Base-by-base conservation (phyloP, 1,140 invertebrate genomes). In the Andrena cerasifolii region DNA sequence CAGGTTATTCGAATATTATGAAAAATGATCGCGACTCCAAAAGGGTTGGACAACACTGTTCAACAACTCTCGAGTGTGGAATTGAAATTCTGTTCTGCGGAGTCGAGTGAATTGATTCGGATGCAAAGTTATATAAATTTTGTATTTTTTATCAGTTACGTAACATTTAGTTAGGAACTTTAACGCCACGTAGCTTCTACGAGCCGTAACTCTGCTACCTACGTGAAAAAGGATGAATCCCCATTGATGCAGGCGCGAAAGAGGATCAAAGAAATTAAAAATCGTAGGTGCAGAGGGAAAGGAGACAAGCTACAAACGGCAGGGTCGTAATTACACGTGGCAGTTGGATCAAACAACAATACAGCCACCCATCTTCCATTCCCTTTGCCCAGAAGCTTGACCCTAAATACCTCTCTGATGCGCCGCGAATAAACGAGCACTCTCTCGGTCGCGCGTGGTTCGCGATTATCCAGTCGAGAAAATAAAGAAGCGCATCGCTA, bases 271-370 rank as follows among this genome's bases (percentile, higher is more conserved):
- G 33, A 26, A 70, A 18, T 10, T 18, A 51, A 33, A 36, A 2
- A 28, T 45, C 31, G 28, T 3, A 28, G 31, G 31, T 6, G 40
- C 47, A 54, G 14, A 18, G 31, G 31, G 26, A 62, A 16, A 43
- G 59, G 14, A 5, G 10, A 26, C 16, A n/a, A 24, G 58, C 31
- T 36, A 14, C 8, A 36, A 36, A 45, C 53, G 28, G 49, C 24
- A 66, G 40, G 51, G 56, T 51, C 61, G 54, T 87, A 89, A 89
- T 88, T 90, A 87, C 84, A 78, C 79, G 81, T 85, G 67, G 78
- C 75, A 67, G 70, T 83, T 87, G 63, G 65, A 83, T 26, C 70
- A 36, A 61, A 56, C 47, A 67, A 81, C 61, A 47, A 63, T 14
- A 31, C 8, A 56, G 51, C 21, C 33, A 63, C 63, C 54, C 36